A percentile compares a stretch with the other conserved stretches of the same genome.
phyloP scores from a whole-genome alignment of 2,113 vertebrate species.

The Silurus meridionalis region DNA sequence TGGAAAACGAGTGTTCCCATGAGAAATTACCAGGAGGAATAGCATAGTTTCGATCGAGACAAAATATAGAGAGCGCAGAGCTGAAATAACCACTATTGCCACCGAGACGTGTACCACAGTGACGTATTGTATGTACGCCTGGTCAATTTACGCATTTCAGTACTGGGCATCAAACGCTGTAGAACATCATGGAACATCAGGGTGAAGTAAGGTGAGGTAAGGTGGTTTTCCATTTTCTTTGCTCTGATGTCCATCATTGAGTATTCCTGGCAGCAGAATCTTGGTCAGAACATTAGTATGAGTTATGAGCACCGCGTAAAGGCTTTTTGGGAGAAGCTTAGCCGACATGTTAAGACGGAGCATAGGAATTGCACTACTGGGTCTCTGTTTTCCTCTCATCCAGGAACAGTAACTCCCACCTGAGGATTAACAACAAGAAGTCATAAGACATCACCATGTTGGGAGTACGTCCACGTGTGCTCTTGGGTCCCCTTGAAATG shows the following conservation, averaged over 20 bases:
- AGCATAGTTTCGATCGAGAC: neutral
- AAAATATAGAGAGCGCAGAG: conserved; percentile 22
- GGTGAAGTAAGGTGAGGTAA: neutral
- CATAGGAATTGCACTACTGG: conserved; percentile 13
- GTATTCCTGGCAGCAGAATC: conserved; percentile 39
- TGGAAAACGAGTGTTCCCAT: conserved; percentile 22
- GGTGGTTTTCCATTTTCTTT: conserved; percentile 41
- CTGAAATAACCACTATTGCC: conserved; percentile 18
- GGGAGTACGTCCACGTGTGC: neutral
- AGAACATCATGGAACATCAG: conserved; percentile 30
- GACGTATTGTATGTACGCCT: conserved; percentile 40
- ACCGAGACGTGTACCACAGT: conserved; percentile 36
- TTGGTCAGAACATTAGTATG: conserved; percentile 39
- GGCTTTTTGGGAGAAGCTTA: conserved; percentile 28
- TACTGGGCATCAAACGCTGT: conserved; percentile 23
- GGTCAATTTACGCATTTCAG: conserved; percentile 40
- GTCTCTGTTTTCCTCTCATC: conserved; percentile 3
- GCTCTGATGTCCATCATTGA: conserved; percentile 25
- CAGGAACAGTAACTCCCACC: conserved; percentile 29
- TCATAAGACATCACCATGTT: neutral
- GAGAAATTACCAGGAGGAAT: conserved; percentile 33
- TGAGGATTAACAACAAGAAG: conserved; percentile 19
- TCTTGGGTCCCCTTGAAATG: neutral
- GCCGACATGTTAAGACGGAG: conserved; percentile 26
- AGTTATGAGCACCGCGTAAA: conserved; percentile 29